A percentile compares a stretch with the other conserved stretches of the same genome.
phyloP scores from a whole-genome alignment of 2,113 vertebrate genomes.

The Notothenia coriiceps region DNA sequence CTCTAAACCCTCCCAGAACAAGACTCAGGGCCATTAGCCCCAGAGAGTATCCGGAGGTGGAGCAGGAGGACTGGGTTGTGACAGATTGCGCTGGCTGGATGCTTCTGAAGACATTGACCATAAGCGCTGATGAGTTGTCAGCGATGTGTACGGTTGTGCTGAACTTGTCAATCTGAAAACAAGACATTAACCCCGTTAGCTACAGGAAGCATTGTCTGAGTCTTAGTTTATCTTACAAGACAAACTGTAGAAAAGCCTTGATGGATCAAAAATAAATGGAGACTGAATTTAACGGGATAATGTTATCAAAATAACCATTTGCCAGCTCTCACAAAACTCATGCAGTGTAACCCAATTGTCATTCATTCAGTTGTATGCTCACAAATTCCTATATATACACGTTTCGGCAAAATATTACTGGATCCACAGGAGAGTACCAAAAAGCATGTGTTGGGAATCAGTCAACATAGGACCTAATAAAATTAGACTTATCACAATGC shows the following conservation, averaged over 20 bases:
- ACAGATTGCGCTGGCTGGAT: conserved; percentile 50
- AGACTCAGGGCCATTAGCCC: conserved; percentile 43
- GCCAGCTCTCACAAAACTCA: no score
- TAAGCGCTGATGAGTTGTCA: neutral
- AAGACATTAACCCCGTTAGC: neutral
- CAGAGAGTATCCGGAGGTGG: conserved; percentile 20
- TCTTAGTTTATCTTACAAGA: neutral
- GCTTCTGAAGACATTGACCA: conserved; percentile 60
- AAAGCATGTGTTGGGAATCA: neutral
- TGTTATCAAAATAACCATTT: no score
- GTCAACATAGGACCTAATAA: neutral
- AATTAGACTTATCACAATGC: neutral
- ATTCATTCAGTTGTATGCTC: neutral
- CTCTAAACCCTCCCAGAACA: conserved; percentile 8
- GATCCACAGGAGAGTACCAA: no score
- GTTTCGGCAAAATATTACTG: no score
- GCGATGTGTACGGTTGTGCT: conserved; percentile 24
- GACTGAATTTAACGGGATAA: no score
- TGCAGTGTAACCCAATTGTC: neutral
- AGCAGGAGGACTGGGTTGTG: conserved; percentile 22
- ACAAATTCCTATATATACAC: no score
- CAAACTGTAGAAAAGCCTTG: neutral
- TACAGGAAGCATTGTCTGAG: neutral
- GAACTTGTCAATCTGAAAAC: conserved; percentile 75
- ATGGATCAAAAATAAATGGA: no score